These are phyloP conservation scores for Edolisoma coerulescens DNA, from an alignment of 2,113 vertebrate species.

Conservation along the genomic window DNA sequence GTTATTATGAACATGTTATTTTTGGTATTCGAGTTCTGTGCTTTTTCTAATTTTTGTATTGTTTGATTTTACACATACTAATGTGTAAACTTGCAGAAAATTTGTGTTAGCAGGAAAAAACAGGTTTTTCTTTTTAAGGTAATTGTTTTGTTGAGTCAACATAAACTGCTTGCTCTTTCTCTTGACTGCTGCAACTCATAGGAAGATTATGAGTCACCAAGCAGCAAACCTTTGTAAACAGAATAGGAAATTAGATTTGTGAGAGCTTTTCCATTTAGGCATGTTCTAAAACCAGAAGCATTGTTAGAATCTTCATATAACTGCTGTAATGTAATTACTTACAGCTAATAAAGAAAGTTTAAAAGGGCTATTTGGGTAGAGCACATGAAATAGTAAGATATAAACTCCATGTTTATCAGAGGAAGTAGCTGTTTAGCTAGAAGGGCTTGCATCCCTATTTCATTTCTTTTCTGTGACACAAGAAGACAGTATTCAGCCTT, in stretches of 20 bases:
- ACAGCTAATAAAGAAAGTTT: background rate
- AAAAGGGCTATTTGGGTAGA: background rate
- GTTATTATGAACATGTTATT: background rate
- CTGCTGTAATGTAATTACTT: background rate
- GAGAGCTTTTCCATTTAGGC: background rate
- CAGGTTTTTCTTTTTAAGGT: background rate
- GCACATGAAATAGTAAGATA: background rate
- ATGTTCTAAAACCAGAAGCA: slow-evolving; percentile 3
- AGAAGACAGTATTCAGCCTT: background rate
- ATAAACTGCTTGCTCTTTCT: slow-evolving; percentile 29
- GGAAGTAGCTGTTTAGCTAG: background rate
- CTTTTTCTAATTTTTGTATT: background rate
- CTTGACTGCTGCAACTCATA: background rate
- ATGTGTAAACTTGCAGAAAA: background rate
- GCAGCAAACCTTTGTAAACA: slow-evolving; percentile 4
- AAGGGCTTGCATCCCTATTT: background rate
- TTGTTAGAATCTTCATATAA: background rate
- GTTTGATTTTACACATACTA: background rate
- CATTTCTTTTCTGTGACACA: background rate
- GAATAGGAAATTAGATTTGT: slow-evolving; percentile 23
- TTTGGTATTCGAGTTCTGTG: background rate
- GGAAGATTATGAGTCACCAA: slow-evolving; percentile 10
- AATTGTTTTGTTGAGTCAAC: background rate
- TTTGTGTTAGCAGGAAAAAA: background rate
- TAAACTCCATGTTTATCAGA: background rate